Conservation (phyloP, 2,888 invertebrate species). For the Phortica magna region DNA sequence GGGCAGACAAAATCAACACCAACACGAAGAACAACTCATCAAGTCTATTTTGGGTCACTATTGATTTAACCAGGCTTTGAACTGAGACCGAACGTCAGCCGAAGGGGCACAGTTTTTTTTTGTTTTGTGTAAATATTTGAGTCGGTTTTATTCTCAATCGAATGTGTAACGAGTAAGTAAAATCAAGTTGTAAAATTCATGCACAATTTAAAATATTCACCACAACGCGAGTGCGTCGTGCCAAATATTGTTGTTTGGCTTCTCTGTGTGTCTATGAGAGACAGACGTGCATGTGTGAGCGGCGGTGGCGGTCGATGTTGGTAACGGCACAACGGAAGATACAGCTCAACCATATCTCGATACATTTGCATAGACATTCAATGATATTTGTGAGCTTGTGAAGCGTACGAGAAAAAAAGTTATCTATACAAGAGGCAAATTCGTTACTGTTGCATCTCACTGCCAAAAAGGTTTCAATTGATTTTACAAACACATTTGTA, state of each 20-base stretch:
- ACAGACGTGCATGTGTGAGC: slow-evolving; percentile 3
- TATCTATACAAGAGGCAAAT: not conserved
- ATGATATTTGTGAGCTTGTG: not conserved
- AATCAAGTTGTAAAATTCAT: slow-evolving; percentile 9
- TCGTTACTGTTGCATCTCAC: not conserved
- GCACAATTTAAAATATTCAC: slow-evolving; percentile 29
- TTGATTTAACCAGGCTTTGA: slow-evolving; percentile 4
- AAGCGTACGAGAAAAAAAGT: not conserved
- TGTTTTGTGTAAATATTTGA: slow-evolving; percentile 64
- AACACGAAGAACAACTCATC: not conserved
- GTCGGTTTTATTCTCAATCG: slow-evolving; percentile 43
- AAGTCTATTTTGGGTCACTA: not conserved
- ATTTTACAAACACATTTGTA: slow-evolving; percentile 16
- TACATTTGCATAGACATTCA: slow-evolving; percentile 7
- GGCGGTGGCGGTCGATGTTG: not conserved
- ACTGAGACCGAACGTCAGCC: slow-evolving; percentile 5
- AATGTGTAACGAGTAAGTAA: not conserved
- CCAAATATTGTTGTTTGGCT: slow-evolving; percentile 55
- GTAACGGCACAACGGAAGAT: not conserved
- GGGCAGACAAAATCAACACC: not conserved
- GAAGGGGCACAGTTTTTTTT: not conserved
- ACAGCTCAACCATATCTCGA: not conserved
- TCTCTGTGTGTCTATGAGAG: slow-evolving; percentile 47
- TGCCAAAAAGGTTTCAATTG: slow-evolving; percentile 3
- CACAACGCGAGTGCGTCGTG: not conserved